Base-by-base conservation (phyloP, 2,888 invertebrate genomes). In the Slavum lentiscoides region DNA sequence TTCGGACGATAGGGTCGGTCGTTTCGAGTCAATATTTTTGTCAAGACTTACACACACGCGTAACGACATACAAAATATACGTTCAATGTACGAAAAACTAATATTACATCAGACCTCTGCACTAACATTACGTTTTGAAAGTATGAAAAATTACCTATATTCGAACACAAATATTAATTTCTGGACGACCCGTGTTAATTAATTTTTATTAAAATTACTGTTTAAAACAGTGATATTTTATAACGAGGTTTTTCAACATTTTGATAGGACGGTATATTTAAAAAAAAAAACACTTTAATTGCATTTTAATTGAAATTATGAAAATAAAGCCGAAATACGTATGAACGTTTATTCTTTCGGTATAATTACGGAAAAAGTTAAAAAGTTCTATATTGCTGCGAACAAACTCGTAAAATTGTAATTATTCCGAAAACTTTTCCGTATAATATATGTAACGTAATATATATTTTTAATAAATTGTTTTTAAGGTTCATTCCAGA, bases 361-460 rank as follows among this genome's bases (percentile, higher is more conserved):
- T 30, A 30, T 62, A 62, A 74, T 53, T 53, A 37, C 53, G 9
- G 62, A 74, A 74, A 74, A 74, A 66, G 37, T 55, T 55, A 11
- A 37, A 64, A 64, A 74, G 30, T 64, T 61, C n/a, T n/a, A 30
- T 30, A 66, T 74, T 64, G 15, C 64, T 55, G 2, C 53, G 37
- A 55, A 62, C 61, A 19, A 74, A 66, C 74, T 66, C 74, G 37
- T 17, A 74, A 64, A 64, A 64, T 55, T 37, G 53, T 74, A 74
- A 74, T 66, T 74, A 66, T 55, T 55, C 55, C 53, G 37, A 39
- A 66, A 74, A 74, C 37, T 74, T 64, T 74, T 55, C 0, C 2
- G 37, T 21, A 21, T n/a, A 23, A 30, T n/a, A n/a, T n/a, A 43
- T 9, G 43, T 4, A 30, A 30, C 7, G 43, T 9, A 43, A 43